phyloP scores from a whole-genome alignment of 2,113 vertebrate genomes.

The Melanocharis versteri region DNA sequence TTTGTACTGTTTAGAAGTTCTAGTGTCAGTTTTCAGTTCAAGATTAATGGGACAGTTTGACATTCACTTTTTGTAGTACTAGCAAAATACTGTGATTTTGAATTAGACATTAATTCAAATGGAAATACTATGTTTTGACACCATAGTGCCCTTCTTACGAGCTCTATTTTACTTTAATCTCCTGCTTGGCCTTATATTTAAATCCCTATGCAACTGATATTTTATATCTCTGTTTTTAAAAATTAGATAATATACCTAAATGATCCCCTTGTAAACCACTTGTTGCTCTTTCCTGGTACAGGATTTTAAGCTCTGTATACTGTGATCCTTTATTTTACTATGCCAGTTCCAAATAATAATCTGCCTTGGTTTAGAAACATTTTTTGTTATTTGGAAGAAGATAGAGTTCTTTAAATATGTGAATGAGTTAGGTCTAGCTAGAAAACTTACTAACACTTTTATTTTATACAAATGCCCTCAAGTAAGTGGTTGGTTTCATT shows the following conservation, averaged over 20 bases:
- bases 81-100: slow-evolving; percentile 83
- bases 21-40: slow-evolving; percentile 69
- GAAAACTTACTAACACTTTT: slow-evolving; percentile 59
- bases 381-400: slow-evolving; percentile 49
- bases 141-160: slow-evolving; percentile 75
- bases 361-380: slow-evolving; percentile 50
- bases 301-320: slow-evolving; percentile 70
- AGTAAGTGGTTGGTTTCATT: slow-evolving; percentile 2
- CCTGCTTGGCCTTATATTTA: slow-evolving; percentile 84
- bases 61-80: slow-evolving; percentile 76
- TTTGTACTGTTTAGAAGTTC: slow-evolving; percentile 66
- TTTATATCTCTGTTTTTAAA: slow-evolving; percentile 74
- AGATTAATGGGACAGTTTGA: slow-evolving; percentile 69
- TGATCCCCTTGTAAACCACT: slow-evolving; percentile 68
- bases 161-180: slow-evolving; percentile 71
- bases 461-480: not conserved
- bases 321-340: slow-evolving; percentile 73
- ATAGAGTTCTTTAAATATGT: slow-evolving; percentile 45
- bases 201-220: slow-evolving; percentile 82
- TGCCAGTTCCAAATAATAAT: slow-evolving; percentile 56
- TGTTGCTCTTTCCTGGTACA: slow-evolving; percentile 69
- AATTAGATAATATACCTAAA: slow-evolving; percentile 64
- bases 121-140: slow-evolving; percentile 73
- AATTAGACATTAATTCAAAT: slow-evolving; percentile 72
- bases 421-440: slow-evolving; percentile 41